Percentiles rank a stretch among this genome's conserved stretches.
Conservation (phyloP, 2,113 vertebrate species). For the Clarias gariepinus region DNA sequence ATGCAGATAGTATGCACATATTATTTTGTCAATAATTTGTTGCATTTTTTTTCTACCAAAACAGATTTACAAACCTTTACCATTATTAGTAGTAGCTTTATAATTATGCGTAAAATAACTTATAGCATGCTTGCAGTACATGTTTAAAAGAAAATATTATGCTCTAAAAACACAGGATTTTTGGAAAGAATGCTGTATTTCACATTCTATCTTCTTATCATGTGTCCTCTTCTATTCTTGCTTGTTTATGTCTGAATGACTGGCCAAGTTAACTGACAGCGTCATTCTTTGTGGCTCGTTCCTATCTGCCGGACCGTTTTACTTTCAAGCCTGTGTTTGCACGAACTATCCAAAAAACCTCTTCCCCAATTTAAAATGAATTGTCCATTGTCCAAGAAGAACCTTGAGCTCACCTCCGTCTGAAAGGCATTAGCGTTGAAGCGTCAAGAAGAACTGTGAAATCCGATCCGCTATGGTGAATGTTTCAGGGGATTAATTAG, state of each 20-base stretch:
- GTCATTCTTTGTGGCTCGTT: slow-evolving; percentile 31
- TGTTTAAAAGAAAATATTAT: not conserved
- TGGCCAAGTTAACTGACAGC: slow-evolving; percentile 23
- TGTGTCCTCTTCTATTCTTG: slow-evolving; percentile 5
- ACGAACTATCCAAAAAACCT: not conserved
- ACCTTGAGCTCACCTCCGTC: slow-evolving; percentile 34
- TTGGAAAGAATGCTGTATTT: not conserved
- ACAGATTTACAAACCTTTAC: no score
- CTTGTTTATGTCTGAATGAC: slow-evolving; percentile 37
- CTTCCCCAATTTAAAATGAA: slow-evolving; percentile 42
- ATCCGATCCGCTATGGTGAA: slow-evolving; percentile 53
- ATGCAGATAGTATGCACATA: not conserved
- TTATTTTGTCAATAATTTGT: not conserved
- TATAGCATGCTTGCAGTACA: no score
- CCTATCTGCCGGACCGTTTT: slow-evolving; percentile 12
- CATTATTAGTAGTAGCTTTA: not conserved
- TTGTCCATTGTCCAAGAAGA: slow-evolving; percentile 42
- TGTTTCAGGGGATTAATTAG: slow-evolving; percentile 64
- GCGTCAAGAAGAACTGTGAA: slow-evolving; percentile 50
- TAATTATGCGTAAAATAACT: not conserved
- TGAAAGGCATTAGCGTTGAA: slow-evolving; percentile 35
- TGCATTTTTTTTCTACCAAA: not conserved
- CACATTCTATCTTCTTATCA: slow-evolving; percentile 13
- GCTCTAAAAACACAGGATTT: slow-evolving; percentile 2
- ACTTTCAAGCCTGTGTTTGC: slow-evolving; percentile 3